A percentile compares a stretch with the other conserved stretches of the same genome.
These are phyloP conservation scores for Sisyra terminalis DNA, from an alignment of 2,888 invertebrate genomes.

Conservation along the genomic window DNA sequence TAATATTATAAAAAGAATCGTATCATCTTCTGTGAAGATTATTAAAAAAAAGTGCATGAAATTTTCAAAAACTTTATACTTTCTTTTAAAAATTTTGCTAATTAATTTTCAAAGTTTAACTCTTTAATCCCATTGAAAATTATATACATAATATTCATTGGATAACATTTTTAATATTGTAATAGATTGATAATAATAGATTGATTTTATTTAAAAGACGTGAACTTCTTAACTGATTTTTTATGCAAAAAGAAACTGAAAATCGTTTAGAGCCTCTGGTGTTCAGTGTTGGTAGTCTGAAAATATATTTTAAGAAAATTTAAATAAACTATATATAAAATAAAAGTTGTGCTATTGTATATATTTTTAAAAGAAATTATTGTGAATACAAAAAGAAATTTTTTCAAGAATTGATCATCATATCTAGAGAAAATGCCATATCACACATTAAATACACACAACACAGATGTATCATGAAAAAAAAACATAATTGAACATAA, in stretches of 20 bases:
- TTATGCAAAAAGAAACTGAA: no score
- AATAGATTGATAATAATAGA: no score
- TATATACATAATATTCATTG: no score
- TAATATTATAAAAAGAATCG: no score
- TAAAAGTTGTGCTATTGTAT: background rate
- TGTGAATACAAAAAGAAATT: slow-evolving; percentile 1
- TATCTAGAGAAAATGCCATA: slow-evolving; percentile 29
- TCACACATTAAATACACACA: slow-evolving; percentile 21
- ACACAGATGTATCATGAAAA: slow-evolving; percentile 19
- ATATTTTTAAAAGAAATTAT: background rate
- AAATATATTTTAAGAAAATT: background rate
- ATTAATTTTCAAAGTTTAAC: no score
- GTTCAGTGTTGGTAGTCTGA: background rate
- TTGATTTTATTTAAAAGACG: no score
- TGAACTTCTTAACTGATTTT: background rate
- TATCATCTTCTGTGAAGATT: slow-evolving; percentile 23
- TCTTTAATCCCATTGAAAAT: no score
- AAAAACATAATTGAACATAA: background rate
- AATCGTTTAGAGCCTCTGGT: background rate
- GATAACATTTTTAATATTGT: no score
- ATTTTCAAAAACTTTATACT: no score
- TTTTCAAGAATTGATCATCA: slow-evolving; percentile 17
- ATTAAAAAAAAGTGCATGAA: slow-evolving; percentile 9
- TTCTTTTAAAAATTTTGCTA: no score
- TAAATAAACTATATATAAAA: background rate